Conservation (phyloP, 1,140 invertebrate genomes). For the Anastrepha obliqua region DNA sequence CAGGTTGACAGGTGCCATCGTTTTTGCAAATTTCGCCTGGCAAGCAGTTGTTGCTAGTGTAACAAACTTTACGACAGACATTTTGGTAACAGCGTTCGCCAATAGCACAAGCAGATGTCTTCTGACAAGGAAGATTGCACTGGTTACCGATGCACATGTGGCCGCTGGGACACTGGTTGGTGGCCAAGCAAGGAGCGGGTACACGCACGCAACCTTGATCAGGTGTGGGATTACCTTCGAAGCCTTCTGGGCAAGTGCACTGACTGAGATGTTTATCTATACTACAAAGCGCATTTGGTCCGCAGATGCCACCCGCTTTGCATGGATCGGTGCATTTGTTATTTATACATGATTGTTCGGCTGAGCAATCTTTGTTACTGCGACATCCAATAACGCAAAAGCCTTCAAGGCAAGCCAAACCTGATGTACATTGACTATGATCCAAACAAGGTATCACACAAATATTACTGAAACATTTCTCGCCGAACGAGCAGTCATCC, state of each 20-base stretch:
- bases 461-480: constrained; percentile 86
- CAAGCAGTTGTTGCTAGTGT: constrained; percentile 90
- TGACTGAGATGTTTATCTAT: constrained; percentile 82
- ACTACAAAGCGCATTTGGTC: constrained; percentile 88
- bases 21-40: constrained; percentile 90
- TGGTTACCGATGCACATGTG: constrained; percentile 84
- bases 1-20: constrained; percentile 86
- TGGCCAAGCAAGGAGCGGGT: constrained; percentile 79
- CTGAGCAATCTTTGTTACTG: constrained; percentile 85
- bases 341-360: constrained; percentile 85
- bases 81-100: constrained; percentile 88
- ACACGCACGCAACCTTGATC: constrained; percentile 90
- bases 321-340: constrained; percentile 91
- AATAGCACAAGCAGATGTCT: constrained; percentile 83
- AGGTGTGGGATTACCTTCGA: constrained; percentile 90
- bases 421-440: constrained; percentile 85
- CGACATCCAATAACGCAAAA: constrained; percentile 88
- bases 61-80: constrained; percentile 89
- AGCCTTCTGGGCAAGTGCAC: constrained; percentile 88
- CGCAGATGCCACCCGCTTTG: constrained; percentile 83
- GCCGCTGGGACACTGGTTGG: constrained; percentile 82
- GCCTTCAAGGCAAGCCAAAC: constrained; percentile 87
- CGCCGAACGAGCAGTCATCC: constrained; percentile 86
- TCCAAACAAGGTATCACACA: constrained; percentile 86
- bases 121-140: constrained; percentile 85